These are phyloP conservation scores for Trachymyrmex septentrionalis DNA, from an alignment of 1,140 invertebrate genomes.

Conservation along the genomic window DNA sequence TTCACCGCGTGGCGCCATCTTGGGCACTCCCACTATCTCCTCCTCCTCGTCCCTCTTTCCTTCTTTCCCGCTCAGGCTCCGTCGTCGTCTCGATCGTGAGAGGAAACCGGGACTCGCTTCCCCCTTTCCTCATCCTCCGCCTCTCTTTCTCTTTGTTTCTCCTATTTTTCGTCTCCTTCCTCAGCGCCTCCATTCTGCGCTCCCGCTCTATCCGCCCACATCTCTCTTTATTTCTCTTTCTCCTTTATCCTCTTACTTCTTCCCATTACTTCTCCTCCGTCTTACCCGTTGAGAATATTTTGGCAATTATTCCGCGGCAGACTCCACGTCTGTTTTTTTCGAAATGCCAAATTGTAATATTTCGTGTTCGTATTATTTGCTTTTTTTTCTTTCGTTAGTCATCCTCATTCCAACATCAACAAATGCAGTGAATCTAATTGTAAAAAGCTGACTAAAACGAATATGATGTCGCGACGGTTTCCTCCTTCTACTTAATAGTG, in stretches of 20 bases:
- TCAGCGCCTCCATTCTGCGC: slow-evolving; percentile 59
- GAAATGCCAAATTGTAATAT: not conserved
- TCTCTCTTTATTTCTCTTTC: slow-evolving; percentile 53
- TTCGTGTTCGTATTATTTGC: not conserved
- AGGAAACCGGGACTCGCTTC: slow-evolving; percentile 42
- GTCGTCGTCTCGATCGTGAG: slow-evolving; percentile 57
- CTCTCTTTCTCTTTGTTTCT: slow-evolving; percentile 74
- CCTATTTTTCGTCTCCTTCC: slow-evolving; percentile 63
- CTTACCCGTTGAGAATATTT: slow-evolving; percentile 78
- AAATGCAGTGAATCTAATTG: not conserved
- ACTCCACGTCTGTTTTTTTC: slow-evolving; percentile 50
- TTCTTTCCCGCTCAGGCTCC: slow-evolving; percentile 59
- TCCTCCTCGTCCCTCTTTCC: slow-evolving; percentile 61
- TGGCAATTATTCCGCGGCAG: slow-evolving; percentile 79
- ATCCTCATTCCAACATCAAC: not conserved
- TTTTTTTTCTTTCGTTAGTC: not conserved
- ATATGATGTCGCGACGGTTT: slow-evolving; percentile 38
- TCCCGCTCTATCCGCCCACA: slow-evolving; percentile 55
- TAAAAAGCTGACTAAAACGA: slow-evolving; percentile 48
- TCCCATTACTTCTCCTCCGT: slow-evolving; percentile 51
- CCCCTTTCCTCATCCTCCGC: slow-evolving; percentile 41
- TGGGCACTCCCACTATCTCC: slow-evolving; percentile 82
- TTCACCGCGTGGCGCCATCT: slow-evolving; percentile 81
- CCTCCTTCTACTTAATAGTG: slow-evolving; percentile 40
- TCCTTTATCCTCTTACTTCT: not conserved